phyloP scores from a whole-genome alignment of 2,888 invertebrate species.

The Diarsia brunnea region DNA sequence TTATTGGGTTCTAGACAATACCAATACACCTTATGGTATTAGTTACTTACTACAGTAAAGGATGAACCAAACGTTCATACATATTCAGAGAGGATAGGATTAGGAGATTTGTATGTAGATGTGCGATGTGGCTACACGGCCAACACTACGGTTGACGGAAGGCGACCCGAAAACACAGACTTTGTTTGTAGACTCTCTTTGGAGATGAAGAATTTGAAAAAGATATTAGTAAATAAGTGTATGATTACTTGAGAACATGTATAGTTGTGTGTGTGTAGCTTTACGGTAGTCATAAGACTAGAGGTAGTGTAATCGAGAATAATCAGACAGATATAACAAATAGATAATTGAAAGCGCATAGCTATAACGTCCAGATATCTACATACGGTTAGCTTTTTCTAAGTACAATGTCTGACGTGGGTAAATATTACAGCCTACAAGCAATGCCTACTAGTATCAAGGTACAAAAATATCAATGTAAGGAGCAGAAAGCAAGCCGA shows the following conservation, averaged over 20 bases:
- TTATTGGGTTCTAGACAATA: background rate
- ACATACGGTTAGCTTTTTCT: constrained; percentile 19
- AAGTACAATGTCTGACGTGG: constrained; percentile 20
- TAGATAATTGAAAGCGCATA: constrained; percentile 21
- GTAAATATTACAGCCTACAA: constrained; percentile 41
- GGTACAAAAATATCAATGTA: constrained; percentile 51
- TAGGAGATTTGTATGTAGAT: constrained; percentile 55
- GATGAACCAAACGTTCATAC: constrained; percentile 23
- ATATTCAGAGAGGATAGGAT: constrained; percentile 52
- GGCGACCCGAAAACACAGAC: constrained; percentile 2
- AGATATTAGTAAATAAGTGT: background rate
- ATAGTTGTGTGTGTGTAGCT: background rate
- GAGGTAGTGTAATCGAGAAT: constrained; percentile 18
- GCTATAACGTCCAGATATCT: background rate
- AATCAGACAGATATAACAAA: constrained; percentile 15
- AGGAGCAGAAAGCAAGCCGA: constrained; percentile 66
- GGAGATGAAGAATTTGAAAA: background rate
- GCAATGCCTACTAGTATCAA: constrained; percentile 43
- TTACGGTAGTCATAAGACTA: no score
- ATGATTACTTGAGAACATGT: background rate
- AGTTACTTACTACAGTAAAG: constrained; percentile 6
- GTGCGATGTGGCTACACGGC: constrained; percentile 1
- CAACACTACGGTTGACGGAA: background rate
- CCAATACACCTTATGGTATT: background rate
- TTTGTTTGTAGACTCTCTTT: background rate